Conservation (phyloP, 37 sponge, comb jelly and placozoan species). For the Chondrosia reniformis region DNA sequence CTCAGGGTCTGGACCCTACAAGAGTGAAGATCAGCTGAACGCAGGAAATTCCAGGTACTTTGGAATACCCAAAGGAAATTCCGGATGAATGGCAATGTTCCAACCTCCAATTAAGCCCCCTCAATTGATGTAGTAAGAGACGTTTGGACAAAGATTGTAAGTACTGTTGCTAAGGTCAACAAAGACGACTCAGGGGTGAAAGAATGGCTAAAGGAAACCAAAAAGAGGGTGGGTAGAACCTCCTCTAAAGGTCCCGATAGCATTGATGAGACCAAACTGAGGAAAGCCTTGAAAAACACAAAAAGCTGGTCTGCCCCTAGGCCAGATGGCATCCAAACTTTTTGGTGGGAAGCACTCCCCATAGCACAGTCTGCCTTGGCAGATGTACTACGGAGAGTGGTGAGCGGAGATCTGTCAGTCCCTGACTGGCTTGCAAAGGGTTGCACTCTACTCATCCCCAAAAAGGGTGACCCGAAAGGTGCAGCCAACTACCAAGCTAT, state of each 20-base stretch:
- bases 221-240: background rate
- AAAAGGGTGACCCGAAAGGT: constrained; percentile 11
- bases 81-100: too few relatives aligned
- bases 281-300: background rate
- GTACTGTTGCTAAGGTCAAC: too few relatives aligned
- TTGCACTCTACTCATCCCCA: constrained; percentile 27
- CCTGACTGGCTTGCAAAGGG: background rate
- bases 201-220: background rate
- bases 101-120: too few relatives aligned
- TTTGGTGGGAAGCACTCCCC: background rate
- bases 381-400: background rate
- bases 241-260: background rate
- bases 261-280: background rate
- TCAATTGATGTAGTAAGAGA: too few relatives aligned
- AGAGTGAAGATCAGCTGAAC: too few relatives aligned
- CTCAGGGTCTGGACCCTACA: too few relatives aligned
- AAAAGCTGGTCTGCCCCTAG: background rate
- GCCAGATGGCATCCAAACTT: background rate
- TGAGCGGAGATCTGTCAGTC: background rate
- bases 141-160: too few relatives aligned
- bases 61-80: too few relatives aligned
- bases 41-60: too few relatives aligned
- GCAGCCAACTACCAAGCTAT: constrained; percentile 28
- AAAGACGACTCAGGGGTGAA: too few relatives aligned
- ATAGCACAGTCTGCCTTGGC: background rate